Conservation (phyloP, 1,140 invertebrate genomes). For the Gonioctena quinquepunctata region DNA sequence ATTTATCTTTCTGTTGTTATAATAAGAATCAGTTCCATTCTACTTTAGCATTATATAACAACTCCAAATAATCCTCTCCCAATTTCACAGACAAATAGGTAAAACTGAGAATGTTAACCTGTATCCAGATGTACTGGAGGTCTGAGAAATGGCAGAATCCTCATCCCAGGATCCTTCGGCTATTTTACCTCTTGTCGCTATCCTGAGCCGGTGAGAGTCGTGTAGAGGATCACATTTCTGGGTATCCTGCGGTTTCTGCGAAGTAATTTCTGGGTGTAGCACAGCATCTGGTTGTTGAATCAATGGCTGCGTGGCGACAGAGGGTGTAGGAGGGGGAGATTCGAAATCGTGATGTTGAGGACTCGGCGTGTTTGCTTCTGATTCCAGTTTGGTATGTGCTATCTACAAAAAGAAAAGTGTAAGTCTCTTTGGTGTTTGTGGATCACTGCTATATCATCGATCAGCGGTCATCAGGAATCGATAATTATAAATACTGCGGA, state of each 20-base stretch:
- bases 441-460: no score
- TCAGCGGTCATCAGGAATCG: no score
- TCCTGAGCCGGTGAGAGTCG: slow-evolving; percentile 53
- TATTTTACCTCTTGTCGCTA: slow-evolving; percentile 49
- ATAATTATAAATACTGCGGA: no score
- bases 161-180: slow-evolving; percentile 77
- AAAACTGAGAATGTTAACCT: slow-evolving; percentile 19
- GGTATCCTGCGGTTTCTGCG: slow-evolving; percentile 6
- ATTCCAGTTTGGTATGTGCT: slow-evolving; percentile 30
- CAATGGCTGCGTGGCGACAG: not conserved
- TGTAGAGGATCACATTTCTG: slow-evolving; percentile 25
- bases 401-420: slow-evolving; percentile 29
- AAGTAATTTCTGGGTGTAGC: not conserved
- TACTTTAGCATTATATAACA: no score
- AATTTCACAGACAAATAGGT: no score
- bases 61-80: no score
- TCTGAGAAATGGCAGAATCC: slow-evolving; percentile 70
- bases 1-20: no score
- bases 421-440: no score
- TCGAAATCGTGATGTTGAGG: slow-evolving; percentile 17
- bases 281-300: not conserved
- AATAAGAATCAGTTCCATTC: no score
- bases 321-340: slow-evolving; percentile 4
- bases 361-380: slow-evolving; percentile 10
- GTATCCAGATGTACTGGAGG: slow-evolving; percentile 81